Percentiles rank a stretch among this genome's conserved stretches.
phyloP scores from a whole-genome alignment of 2,113 vertebrate genomes.

The Nibea albiflora region DNA sequence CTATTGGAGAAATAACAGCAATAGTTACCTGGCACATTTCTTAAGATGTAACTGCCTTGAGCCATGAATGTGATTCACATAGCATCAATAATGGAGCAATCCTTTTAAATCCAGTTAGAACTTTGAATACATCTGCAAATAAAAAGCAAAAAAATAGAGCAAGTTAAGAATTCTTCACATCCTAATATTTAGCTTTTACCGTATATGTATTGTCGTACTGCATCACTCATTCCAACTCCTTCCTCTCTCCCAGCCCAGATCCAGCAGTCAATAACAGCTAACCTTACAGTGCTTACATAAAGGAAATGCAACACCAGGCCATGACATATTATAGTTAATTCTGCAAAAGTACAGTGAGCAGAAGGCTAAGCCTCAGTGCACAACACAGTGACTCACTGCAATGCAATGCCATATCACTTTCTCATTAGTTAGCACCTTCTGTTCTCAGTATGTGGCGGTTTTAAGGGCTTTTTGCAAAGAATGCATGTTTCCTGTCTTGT shows the following conservation, averaged over 20 bases:
- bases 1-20: slow-evolving; percentile 2
- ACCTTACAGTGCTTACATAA: slow-evolving; percentile 66
- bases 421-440: slow-evolving; percentile 65
- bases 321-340: slow-evolving; percentile 57
- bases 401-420: slow-evolving; percentile 60
- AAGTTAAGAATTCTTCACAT: neutral
- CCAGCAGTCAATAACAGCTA: slow-evolving; percentile 53
- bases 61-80: slow-evolving; percentile 48
- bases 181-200: neutral
- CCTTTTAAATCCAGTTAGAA: slow-evolving; percentile 23
- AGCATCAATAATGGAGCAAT: slow-evolving; percentile 1
- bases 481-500: neutral
- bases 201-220: neutral
- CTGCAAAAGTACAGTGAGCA: slow-evolving; percentile 56
- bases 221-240: slow-evolving; percentile 12
- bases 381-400: slow-evolving; percentile 35
- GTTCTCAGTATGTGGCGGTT: slow-evolving; percentile 22
- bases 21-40: slow-evolving; percentile 70
- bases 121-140: slow-evolving; percentile 17
- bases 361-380: slow-evolving; percentile 32
- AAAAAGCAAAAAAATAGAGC: slow-evolving; percentile 5
- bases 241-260: slow-evolving; percentile 7
- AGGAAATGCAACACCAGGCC: slow-evolving; percentile 73
- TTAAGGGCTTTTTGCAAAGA: neutral
- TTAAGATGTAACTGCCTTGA: slow-evolving; percentile 50